phyloP scores from a whole-genome alignment of 2,113 vertebrate species.

The Pluvianellus socialis region DNA sequence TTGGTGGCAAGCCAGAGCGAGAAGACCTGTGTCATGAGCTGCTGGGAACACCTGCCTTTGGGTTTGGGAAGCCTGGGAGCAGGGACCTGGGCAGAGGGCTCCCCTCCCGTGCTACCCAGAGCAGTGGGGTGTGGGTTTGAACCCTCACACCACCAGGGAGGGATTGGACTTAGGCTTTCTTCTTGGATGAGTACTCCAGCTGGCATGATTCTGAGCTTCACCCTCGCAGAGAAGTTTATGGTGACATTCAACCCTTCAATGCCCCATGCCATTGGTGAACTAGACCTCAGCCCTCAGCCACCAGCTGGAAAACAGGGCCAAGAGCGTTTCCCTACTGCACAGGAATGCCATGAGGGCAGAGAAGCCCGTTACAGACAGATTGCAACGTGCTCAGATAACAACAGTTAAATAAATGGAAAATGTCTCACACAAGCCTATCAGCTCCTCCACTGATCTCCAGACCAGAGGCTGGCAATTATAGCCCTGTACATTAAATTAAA shows the following conservation, averaged over 20 bases:
- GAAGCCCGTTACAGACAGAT: background rate
- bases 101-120: background rate
- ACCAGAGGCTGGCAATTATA: background rate
- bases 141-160: no score
- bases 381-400: background rate
- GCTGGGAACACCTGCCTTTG: background rate
- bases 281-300: background rate
- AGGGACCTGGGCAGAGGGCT: background rate
- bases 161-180: background rate
- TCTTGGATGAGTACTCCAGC: background rate
- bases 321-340: background rate
- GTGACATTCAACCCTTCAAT: background rate
- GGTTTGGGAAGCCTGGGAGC: background rate
- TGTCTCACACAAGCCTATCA: background rate
- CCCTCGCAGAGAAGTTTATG: background rate
- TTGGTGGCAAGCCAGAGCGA: background rate
- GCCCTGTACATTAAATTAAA: background rate
- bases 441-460: background rate
- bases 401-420: background rate
- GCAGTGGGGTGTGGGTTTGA: background rate
- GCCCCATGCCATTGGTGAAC: background rate
- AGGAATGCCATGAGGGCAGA: background rate
- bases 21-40: background rate
- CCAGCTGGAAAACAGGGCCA: background rate
- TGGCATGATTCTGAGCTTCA: background rate